Conservation (phyloP, 1,140 invertebrate species). For the Cephus cinctus region DNA sequence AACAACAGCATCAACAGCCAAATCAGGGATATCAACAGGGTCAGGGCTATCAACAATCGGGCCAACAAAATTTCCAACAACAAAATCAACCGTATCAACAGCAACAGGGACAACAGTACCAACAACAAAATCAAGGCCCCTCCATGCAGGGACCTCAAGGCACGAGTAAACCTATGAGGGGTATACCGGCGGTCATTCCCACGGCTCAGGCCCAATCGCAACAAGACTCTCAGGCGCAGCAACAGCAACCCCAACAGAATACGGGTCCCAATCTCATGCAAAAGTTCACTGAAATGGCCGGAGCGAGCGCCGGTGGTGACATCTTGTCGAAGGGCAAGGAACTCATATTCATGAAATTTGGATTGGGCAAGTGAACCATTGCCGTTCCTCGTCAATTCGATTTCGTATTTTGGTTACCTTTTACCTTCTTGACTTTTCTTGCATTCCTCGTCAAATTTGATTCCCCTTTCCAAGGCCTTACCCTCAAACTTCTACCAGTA, state of each 20-base stretch:
- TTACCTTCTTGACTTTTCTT: no score
- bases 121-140: constrained; percentile 38
- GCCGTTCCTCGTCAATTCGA: constrained; percentile 11
- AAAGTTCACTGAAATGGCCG: constrained; percentile 75
- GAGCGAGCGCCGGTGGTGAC: constrained; percentile 74
- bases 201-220: constrained; percentile 55
- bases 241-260: constrained; percentile 43
- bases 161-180: constrained; percentile 49
- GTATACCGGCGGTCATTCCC: constrained; percentile 63
- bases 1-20: constrained; percentile 41
- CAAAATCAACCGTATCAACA: constrained; percentile 32
- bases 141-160: constrained; percentile 27
- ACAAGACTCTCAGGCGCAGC: constrained; percentile 42
- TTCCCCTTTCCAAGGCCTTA: no score
- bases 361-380: constrained; percentile 63
- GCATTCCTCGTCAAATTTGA: no score
- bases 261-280: constrained; percentile 74
- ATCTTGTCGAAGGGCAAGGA: constrained; percentile 88
- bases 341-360: constrained; percentile 89
- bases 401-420: no score
- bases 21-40: constrained; percentile 38
- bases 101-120: constrained; percentile 32
- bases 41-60: no score
- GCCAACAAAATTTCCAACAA: constrained; percentile 27
- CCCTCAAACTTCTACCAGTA: no score